phyloP scores from a whole-genome alignment of 1,140 invertebrate species.

The Neodiprion fabricii region DNA sequence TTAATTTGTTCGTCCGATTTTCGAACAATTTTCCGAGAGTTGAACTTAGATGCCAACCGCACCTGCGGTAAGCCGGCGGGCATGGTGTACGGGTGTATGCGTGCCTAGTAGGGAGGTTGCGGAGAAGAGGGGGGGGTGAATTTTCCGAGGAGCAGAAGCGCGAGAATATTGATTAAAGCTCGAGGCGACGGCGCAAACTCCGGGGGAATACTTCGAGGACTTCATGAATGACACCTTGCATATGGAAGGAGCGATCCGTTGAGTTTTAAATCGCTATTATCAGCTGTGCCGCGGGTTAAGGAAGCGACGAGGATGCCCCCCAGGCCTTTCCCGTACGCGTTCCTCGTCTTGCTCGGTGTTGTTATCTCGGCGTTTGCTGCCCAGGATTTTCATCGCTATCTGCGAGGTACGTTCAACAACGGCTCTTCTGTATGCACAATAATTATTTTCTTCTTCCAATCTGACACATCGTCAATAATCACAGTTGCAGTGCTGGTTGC shows the following conservation, averaged over 20 bases:
- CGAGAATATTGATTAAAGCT: background rate
- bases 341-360: background rate
- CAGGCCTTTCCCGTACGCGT: slow-evolving; percentile 4
- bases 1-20: too few species aligned
- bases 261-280: background rate
- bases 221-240: slow-evolving; percentile 7
- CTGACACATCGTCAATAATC: too few species aligned
- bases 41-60: too few species aligned
- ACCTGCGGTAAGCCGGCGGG: too few species aligned
- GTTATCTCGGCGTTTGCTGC: background rate
- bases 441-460: too few species aligned
- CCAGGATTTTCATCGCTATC: background rate
- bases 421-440: too few species aligned
- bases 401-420: too few species aligned
- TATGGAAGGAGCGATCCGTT: slow-evolving; percentile 6
- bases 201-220: background rate
- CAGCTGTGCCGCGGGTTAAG: slow-evolving; percentile 6
- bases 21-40: too few species aligned
- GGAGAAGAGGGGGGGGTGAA: background rate
- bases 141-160: background rate
- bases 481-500: too few species aligned
- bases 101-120: too few species aligned
- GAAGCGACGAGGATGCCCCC: slow-evolving; percentile 6
- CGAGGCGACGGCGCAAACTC: background rate
- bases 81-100: too few species aligned